phyloP scores from a whole-genome alignment of 2,113 vertebrate genomes.

The Chinchilla lanigera region DNA sequence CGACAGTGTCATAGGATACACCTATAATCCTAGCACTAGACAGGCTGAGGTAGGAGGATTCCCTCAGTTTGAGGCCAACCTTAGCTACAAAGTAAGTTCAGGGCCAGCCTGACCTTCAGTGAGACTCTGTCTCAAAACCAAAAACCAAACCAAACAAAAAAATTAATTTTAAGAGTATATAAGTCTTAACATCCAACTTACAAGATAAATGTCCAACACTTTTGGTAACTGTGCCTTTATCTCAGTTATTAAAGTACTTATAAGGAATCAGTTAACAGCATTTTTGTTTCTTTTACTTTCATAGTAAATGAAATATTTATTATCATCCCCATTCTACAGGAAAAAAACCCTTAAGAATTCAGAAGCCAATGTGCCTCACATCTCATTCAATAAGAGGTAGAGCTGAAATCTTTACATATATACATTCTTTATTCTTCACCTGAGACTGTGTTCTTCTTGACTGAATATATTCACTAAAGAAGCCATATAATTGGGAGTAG shows the following conservation, averaged over 20 bases:
- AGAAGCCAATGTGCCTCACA: neutral
- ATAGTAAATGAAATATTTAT: conserved; percentile 16
- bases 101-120: neutral
- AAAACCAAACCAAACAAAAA: neutral
- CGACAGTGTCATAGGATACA: neutral
- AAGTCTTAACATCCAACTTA: neutral
- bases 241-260: neutral
- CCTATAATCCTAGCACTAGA: neutral
- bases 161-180: neutral
- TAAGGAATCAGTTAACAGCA: neutral
- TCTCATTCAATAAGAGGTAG: conserved; percentile 17
- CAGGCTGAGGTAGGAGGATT: neutral
- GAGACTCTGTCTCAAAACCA: neutral
- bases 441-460: neutral
- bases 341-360: neutral
- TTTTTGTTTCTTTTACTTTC: conserved; percentile 7
- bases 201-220: conserved; percentile 2
- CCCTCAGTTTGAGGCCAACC: neutral
- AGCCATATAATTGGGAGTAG: neutral
- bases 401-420: neutral
- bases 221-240: conserved; percentile 2
- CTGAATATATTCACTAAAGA: conserved; percentile 10
- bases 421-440: neutral
- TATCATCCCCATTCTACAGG: neutral
- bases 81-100: neutral